phyloP scores from a whole-genome alignment of 2,797 vertebrate species.

The Poecilia velifera region DNA sequence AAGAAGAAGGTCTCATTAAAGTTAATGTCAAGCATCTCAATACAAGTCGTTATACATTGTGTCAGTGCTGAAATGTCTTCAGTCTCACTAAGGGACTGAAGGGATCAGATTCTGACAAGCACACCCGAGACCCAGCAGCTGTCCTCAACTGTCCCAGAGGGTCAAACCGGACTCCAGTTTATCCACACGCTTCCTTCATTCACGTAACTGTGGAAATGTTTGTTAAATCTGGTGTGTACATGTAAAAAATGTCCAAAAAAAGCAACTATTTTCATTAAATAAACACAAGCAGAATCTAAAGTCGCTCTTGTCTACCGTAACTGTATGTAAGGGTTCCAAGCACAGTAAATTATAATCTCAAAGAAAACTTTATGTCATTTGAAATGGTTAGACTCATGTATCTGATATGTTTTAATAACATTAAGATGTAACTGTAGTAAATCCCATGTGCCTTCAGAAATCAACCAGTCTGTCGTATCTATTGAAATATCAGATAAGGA shows the following conservation, averaged over 20 bases:
- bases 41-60: too few species aligned
- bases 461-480: neutral
- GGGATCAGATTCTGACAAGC: neutral
- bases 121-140: neutral
- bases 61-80: constrained; percentile 1
- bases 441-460: neutral
- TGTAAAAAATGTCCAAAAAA: neutral
- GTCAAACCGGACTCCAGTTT: neutral
- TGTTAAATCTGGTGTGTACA: neutral
- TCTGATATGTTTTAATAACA: neutral
- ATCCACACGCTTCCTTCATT: neutral
- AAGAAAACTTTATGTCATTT: neutral
- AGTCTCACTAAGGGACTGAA: too few species aligned
- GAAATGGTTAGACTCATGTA: neutral
- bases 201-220: neutral
- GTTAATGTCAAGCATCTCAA: neutral
- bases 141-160: neutral
- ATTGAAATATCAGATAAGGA: neutral
- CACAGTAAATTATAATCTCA: neutral
- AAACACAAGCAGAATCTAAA: neutral
- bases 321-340: neutral
- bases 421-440: neutral
- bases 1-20: neutral
- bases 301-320: neutral
- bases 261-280: neutral